Evolutionary conservation across 2,888 invertebrate genomes (phyloP), one percentile per base, ranked within the genome.

Genomic region (Clivina fossor): DNA sequence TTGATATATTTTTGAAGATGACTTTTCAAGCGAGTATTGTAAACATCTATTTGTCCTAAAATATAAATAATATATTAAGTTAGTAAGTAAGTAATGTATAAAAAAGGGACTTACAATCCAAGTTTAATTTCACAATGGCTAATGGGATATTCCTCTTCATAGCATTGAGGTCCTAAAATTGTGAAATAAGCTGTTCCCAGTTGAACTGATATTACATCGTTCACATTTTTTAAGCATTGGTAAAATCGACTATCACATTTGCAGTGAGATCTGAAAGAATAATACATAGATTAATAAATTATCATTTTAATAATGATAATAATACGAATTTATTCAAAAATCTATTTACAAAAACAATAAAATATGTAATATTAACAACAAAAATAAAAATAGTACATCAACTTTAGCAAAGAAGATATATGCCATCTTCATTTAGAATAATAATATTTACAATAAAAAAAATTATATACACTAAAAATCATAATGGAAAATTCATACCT

Each of bases 141-240:
- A 33, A 80, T 78, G 1, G 81, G 82, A 62, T 78, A 78, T 0
- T 81, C 76, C 50, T 78, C 71, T n/a, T 80, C 74, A 71, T 87
- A 88, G 71, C 89, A 90, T 68, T 85, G 82, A 0, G 85, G 85
- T 1, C 82, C 80, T 32, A 88, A 73, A 59, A 88, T 75, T 65
- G 86, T 85, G 74, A 90, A 90, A 73, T 86, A 90, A 0, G 86
- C 83, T 20, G 79, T 74, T 1, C 86, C 86, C 37, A 86, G 81
- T 68, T 82, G 80, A 0, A 74, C 73, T 0, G 83, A 77, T 2
- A 83, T 72, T 51, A 80, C 58, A 0, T 78, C 78, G 61, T 74
- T 75, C 40, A 78, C 81, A 46, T 76, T 72, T 56, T 80, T 80
- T 49, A 90, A 76, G 63, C 89, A 90, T 1, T 77, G 70, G 15